Evolutionary conservation across 2,113 vertebrate species (phyloP).

Genomic region (Cichladusa arquata): DNA sequence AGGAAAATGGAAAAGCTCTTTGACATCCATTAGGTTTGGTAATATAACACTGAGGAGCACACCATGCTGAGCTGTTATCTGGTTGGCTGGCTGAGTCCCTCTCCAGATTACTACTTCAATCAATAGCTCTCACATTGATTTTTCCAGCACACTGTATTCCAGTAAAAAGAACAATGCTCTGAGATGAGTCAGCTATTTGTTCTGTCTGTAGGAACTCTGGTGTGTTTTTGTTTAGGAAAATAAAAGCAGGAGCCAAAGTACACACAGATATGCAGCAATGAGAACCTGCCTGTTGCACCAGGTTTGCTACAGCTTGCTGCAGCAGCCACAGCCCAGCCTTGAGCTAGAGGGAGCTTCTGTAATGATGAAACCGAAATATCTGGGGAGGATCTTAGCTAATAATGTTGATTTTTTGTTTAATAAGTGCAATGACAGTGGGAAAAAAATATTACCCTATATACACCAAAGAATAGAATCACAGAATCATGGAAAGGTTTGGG

Average conservation of each 20-base stretch:
- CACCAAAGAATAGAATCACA: neutral
- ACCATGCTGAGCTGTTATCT: constrained; percentile 20
- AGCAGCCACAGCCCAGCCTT: neutral
- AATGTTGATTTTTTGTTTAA: neutral
- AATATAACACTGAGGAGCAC: constrained; percentile 16
- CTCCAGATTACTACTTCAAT: constrained; percentile 63
- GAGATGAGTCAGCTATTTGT: constrained; percentile 63
- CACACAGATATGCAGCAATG: neutral
- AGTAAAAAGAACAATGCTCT: constrained; percentile 55
- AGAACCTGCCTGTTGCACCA: neutral
- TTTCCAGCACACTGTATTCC: constrained; percentile 61
- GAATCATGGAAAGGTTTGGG: neutral
- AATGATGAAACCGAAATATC: neutral
- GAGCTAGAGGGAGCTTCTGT: neutral
- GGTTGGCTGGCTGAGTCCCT: constrained; percentile 35
- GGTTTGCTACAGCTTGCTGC: neutral
- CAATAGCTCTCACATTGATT: constrained; percentile 69
- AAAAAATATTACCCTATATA: neutral
- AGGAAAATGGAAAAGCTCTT: constrained; percentile 37
- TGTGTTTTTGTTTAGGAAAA: neutral
- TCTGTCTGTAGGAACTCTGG: neutral
- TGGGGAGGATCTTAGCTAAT: neutral
- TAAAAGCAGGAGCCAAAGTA: constrained; percentile 1
- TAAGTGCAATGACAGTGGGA: neutral
- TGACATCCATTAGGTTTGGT: constrained; percentile 44